These are phyloP conservation scores for Leptopilina clavipes DNA, from an alignment of 1,140 invertebrate genomes.

Conservation along the genomic window DNA sequence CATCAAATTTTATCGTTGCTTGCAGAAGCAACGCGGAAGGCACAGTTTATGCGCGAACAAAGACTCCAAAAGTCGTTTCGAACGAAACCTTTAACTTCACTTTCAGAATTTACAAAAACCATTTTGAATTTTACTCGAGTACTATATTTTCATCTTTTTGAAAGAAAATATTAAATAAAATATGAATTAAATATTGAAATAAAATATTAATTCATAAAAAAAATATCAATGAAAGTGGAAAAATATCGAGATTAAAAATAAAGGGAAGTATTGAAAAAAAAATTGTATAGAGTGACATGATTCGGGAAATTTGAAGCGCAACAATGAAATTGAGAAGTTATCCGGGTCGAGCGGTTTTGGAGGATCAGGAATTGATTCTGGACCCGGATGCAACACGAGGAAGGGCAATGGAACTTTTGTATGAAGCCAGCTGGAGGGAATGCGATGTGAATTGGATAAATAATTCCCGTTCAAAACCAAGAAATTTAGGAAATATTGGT, in stretches of 20 bases:
- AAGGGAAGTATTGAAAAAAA: too few relatives aligned
- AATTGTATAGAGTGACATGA: too few relatives aligned
- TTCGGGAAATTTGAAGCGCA: constrained; percentile 30
- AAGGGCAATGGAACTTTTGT: constrained; percentile 82
- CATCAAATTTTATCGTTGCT: constrained; percentile 26
- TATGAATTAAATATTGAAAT: too few relatives aligned
- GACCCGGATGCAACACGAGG: constrained; percentile 79
- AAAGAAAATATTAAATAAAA: too few relatives aligned
- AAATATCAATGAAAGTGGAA: too few relatives aligned
- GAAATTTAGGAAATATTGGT: constrained; percentile 46
- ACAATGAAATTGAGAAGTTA: constrained; percentile 88
- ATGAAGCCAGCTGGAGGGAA: constrained; percentile 89
- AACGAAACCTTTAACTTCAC: neutral
- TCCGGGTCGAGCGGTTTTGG: constrained; percentile 83
- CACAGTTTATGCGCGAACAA: constrained; percentile 37
- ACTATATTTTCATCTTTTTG: too few relatives aligned
- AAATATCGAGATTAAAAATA: too few relatives aligned
- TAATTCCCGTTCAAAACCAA: constrained; percentile 44
- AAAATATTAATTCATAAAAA: too few relatives aligned
- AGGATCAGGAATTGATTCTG: constrained; percentile 76
- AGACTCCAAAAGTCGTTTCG: constrained; percentile 15
- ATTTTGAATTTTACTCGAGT: too few relatives aligned
- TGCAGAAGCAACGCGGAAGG: constrained; percentile 47
- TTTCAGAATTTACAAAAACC: constrained; percentile 39
- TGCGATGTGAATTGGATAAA: constrained; percentile 66